Evolutionary conservation across 2,888 invertebrate species (phyloP).

Genomic region (Hydropsyche betteni): DNA sequence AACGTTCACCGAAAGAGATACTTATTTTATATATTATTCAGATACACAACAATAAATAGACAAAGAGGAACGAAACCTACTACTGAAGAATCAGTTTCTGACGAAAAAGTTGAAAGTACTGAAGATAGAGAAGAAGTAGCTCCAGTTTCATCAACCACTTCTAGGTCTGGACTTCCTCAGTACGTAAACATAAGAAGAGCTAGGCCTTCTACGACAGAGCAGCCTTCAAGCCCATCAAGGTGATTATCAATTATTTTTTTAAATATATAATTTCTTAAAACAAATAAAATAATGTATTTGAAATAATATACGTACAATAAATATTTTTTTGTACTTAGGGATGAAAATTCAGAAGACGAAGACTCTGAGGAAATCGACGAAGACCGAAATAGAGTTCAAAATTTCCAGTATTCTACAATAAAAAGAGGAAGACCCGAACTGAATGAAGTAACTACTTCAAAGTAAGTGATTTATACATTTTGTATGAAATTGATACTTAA

Average conservation of each 20-base stretch:
- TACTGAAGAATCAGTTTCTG: slow-evolving; percentile 56
- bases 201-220: slow-evolving; percentile 61
- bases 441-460: slow-evolving; percentile 62
- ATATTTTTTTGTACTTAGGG: slow-evolving; percentile 18
- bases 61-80: slow-evolving; percentile 66
- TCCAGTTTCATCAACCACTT: slow-evolving; percentile 57
- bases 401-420: slow-evolving; percentile 75
- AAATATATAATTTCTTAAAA: too few species aligned
- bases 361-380: slow-evolving; percentile 40
- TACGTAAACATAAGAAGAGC: slow-evolving; percentile 79
- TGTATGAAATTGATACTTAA: slow-evolving; percentile 2
- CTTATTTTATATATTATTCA: slow-evolving; percentile 52
- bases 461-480: slow-evolving; percentile 58
- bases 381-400: slow-evolving; percentile 48
- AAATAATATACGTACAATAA: not conserved
- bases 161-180: slow-evolving; percentile 65
- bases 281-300: too few species aligned
- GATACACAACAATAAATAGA: slow-evolving; percentile 70
- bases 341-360: slow-evolving; percentile 37
- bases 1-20: not conserved
- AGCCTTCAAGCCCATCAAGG: slow-evolving; percentile 44
- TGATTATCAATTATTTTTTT: not conserved
- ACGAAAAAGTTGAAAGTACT: slow-evolving; percentile 53
- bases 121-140: slow-evolving; percentile 54
- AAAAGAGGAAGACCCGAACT: slow-evolving; percentile 68